Evolutionary conservation across 2,888 invertebrate species (phyloP), one percentile per base, ranked within the genome.

Genomic region (Ochropleura leucogaster): DNA sequence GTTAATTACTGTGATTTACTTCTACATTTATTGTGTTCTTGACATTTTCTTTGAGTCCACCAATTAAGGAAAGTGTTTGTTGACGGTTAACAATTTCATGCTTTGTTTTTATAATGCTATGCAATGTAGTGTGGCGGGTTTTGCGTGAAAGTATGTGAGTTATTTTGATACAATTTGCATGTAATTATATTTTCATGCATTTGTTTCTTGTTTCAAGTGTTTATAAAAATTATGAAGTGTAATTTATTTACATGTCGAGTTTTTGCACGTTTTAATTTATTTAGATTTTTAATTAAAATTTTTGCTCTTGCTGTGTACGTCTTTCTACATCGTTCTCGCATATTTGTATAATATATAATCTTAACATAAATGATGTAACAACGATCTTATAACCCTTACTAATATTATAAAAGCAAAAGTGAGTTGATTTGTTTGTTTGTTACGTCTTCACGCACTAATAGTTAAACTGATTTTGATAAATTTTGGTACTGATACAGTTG

Each of bases 11-110:
- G 57, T 63, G 62, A 78, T 66, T 82, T 69, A 71, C 40, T 66
- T 49, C 47, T 49, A 49, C 70, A 55, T 71, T 72, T 12, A 49
- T 57, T 0, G 20, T 72, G 70, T 68, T 74, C 74, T 74, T 83
- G 79, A 82, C 79, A 79, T 79, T 74, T 65, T 81, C 20, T 73
- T 81, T 71, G 51, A 65, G 47, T 57, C n/a, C 20, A 20, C 30
- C 44, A 71, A 78, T 68, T 71, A 74, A 10, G 42, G 47, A 74
- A 65, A 68, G 64, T 82, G 65, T 69, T 69, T 67, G 72, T 40
- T 47, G 18, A 62, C 63, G 14, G 44, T 14, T 16, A 46, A 18
- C 55, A 63, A 77, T 59, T 59, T 66, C 68, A 65, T 16, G 55
- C 60, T 59, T 62, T 53, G 51, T 66, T 78, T 76, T 67, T 51